These are phyloP conservation scores for Lophura nycthemera DNA, from an alignment of 2,113 vertebrate species.

Conservation along the genomic window DNA sequence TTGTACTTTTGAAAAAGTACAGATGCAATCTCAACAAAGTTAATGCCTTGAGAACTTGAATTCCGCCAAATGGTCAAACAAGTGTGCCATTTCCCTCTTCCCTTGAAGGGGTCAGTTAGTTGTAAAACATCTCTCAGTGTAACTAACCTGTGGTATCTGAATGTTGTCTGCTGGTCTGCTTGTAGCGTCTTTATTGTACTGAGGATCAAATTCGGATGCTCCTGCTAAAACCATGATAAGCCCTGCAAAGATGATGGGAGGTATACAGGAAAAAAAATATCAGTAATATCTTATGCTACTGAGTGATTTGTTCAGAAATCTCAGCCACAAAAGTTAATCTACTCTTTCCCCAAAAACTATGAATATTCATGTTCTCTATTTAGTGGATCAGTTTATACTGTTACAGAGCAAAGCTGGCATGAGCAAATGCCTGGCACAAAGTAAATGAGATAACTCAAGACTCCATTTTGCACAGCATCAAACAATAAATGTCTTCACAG, in stretches of 20 bases:
- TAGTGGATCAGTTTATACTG: not conserved
- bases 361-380: not conserved
- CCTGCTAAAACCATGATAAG: conserved; percentile 95
- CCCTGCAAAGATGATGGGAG: conserved; percentile 78
- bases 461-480: not conserved
- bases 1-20: not conserved
- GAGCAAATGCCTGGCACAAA: not conserved
- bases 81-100: not conserved
- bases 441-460: not conserved
- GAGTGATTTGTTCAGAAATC: not conserved
- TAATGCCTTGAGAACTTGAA: not conserved
- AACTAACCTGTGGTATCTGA: conserved; percentile 93
- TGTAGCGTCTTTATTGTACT: conserved; percentile 97
- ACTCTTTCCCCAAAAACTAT: not conserved
- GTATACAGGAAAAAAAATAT: conserved; percentile 6
- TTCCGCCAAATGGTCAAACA: not conserved
- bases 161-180: conserved; percentile 96
- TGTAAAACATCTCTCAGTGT: not conserved
- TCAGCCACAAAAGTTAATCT: not conserved
- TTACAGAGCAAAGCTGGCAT: not conserved
- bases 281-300: not conserved
- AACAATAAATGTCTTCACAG: not conserved
- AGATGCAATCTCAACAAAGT: not conserved
- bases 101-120: not conserved
- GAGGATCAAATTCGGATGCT: conserved; percentile 96